phyloP scores from a whole-genome alignment of 2,113 vertebrate species.

The Aix galericulata region DNA sequence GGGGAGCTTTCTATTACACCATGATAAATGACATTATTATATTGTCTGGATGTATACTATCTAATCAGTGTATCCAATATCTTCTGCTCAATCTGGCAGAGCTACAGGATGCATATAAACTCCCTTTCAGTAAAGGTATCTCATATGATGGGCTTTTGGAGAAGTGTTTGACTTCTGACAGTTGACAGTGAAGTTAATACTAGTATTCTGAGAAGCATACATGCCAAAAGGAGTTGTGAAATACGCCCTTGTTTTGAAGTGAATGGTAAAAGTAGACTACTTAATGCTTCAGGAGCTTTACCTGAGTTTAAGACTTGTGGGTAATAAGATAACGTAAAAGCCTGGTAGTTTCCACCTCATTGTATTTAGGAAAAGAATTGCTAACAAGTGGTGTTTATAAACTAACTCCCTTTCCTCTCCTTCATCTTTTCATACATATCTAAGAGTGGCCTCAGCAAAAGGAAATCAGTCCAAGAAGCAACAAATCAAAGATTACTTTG shows the following conservation, averaged over 20 bases:
- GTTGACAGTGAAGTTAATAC: neutral
- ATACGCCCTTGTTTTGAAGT: neutral
- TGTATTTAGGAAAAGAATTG: neutral
- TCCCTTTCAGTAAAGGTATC: neutral
- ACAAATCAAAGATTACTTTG: neutral
- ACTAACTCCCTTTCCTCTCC: neutral
- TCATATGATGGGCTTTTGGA: neutral
- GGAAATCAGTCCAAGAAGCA: neutral
- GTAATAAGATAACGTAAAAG: neutral
- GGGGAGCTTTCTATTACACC: neutral
- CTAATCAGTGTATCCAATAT: neutral
- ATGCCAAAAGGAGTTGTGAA: neutral
- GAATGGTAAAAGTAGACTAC: neutral
- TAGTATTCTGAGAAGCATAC: neutral
- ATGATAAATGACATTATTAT: constrained; percentile 1
- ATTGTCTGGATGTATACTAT: neutral
- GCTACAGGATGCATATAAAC: neutral
- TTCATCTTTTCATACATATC: neutral
- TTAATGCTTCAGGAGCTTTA: neutral
- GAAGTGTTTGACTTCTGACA: neutral
- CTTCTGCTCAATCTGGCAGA: neutral
- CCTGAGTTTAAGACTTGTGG: neutral
- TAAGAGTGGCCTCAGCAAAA: neutral
- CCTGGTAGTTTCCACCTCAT: neutral
- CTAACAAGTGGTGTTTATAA: neutral